Evolutionary conservation across 2,888 invertebrate genomes (phyloP), one percentile per base, ranked within the genome.

Genomic region (Girardia tigrina): DNA sequence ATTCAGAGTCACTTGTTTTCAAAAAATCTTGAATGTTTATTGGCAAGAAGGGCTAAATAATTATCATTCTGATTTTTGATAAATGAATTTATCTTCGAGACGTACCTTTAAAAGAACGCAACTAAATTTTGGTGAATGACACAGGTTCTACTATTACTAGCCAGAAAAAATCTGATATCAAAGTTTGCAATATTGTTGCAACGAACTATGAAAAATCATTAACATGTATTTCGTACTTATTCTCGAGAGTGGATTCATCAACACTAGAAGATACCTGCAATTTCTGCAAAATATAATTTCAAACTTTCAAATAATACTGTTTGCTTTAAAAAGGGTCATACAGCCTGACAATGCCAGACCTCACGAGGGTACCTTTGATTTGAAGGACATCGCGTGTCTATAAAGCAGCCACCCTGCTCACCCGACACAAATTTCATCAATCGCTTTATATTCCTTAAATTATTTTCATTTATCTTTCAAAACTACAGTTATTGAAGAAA

Each of bases 91-190:
- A 20, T n/a, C 26, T 70, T 70, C 20, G n/a, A 26, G 26, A 70
- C 26, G 70, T 70, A 26, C 70, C 70, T 26, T 20, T 27, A 70
- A 70, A 70, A 70, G 70, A 70, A 70, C 23, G 70, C 70, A 20
- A 70, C 20, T 20, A 20, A 8, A 20, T 27, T 70, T 70, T 12
- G 6, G 26, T 70, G 6, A 20, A 70, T 27, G 26, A 20, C 23
- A 26, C 70, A 70, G 70, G 70, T 27, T 20, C 70, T 12, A 70
- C 70, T 26, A 70, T 70, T 20, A 8, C 70, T 70, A 70, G 70
- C 12, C 20, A 20, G 26, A 70, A 12, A 70, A 70, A 16, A 70
- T 70, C 70, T 20, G 70, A 70, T 27, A 12, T 8, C 12, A 70
- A 70, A 26, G 20, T 70, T 26, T n/a, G 23, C 8, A 28, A 16